Conservation (phyloP, 2,113 vertebrate genomes). For the Nycticryphes semicollaris region DNA sequence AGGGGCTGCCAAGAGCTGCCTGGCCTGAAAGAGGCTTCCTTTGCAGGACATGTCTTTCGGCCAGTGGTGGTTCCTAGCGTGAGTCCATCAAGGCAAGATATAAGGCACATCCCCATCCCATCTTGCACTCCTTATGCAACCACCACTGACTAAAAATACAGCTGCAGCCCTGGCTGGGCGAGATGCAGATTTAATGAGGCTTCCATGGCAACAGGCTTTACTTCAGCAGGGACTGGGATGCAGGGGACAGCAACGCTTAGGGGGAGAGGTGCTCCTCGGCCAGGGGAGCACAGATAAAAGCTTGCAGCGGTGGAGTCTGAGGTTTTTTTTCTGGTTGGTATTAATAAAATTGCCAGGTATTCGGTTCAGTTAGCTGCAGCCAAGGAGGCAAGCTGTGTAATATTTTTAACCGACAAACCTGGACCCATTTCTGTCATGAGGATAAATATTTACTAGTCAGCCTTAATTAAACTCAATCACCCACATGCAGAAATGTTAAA, state of each 20-base stretch:
- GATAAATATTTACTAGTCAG: conserved; percentile 73
- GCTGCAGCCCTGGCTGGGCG: conserved; percentile 67
- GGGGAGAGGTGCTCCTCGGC: conserved; percentile 19
- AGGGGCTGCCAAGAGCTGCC: not conserved
- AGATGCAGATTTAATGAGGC: conserved; percentile 81
- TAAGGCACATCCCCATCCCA: not conserved
- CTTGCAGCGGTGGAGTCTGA: not conserved
- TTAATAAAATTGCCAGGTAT: not conserved
- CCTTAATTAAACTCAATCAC: conserved; percentile 65
- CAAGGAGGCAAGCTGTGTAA: conserved; percentile 3
- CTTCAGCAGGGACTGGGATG: conserved; percentile 39
- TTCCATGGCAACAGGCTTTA: conserved; percentile 80
- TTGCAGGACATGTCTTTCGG: not conserved
- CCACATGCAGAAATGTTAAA: conserved; percentile 53
- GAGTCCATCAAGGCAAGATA: not conserved
- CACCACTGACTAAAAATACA: conserved; percentile 78
- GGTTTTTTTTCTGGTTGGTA: not conserved
- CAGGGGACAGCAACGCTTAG: conserved; percentile 13
- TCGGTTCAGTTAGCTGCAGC: conserved; percentile 10
- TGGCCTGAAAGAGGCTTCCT: not conserved
- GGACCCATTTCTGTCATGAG: conserved; percentile 48
- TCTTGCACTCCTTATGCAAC: conserved; percentile 45
- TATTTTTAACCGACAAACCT: conserved; percentile 56
- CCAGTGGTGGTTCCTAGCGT: not conserved
- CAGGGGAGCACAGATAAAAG: not conserved